Evolutionary conservation across 2,113 vertebrate genomes (phyloP).

Genomic region (Anthoscopus minutus): DNA sequence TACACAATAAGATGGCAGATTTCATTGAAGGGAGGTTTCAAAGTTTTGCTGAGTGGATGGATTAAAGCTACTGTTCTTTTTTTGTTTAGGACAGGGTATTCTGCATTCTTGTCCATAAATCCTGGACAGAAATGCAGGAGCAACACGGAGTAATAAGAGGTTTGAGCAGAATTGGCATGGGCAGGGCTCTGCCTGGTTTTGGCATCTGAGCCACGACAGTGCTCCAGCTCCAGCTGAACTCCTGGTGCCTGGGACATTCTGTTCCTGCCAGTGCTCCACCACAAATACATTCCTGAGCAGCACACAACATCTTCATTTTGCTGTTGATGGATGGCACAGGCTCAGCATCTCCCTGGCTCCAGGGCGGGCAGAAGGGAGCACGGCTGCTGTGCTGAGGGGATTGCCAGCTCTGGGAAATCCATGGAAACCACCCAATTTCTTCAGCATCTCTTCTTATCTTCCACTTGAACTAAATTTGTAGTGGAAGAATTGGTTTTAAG

Average conservation of each 20-base stretch:
- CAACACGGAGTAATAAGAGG: accelerated
- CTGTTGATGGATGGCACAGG: accelerated
- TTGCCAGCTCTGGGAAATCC: background rate
- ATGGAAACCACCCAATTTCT: background rate
- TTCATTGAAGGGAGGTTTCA: background rate
- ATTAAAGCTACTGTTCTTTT: background rate
- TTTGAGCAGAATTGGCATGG: background rate
- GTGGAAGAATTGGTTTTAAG: background rate
- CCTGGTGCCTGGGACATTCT: background rate
- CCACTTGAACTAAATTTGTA: background rate
- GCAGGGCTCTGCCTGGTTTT: background rate
- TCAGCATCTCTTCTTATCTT: background rate
- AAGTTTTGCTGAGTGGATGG: background rate
- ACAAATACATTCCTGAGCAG: background rate
- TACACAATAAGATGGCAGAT: background rate
- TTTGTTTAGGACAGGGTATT: background rate
- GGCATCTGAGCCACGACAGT: background rate
- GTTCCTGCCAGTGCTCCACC: background rate
- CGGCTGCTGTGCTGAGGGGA: accelerated
- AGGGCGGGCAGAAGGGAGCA: background rate
- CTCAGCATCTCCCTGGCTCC: background rate
- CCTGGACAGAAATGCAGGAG: background rate
- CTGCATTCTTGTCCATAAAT: background rate
- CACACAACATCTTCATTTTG: background rate
- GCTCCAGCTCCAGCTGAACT: background rate